A percentile compares a stretch with the other conserved stretches of the same genome.
phyloP scores from a whole-genome alignment of 2,113 vertebrate species.

The Mus spicilegus region DNA sequence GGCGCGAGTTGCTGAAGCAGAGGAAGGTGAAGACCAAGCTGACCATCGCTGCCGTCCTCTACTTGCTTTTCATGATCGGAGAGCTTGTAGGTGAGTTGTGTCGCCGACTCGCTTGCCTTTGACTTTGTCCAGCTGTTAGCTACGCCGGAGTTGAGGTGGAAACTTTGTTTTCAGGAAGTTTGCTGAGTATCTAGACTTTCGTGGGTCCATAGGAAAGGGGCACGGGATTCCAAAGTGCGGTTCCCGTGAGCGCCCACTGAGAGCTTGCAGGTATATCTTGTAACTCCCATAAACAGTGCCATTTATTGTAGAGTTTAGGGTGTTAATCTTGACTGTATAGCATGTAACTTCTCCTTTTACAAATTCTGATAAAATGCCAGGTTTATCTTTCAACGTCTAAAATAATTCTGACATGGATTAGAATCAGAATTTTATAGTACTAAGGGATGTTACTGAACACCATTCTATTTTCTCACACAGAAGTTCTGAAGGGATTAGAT shows the following conservation, averaged over 20 bases:
- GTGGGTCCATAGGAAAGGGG: neutral
- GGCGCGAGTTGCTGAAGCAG: slow-evolving; percentile 87
- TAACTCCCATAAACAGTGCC: neutral
- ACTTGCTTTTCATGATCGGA: slow-evolving; percentile 95
- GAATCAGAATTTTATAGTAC: neutral
- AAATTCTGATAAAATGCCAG: neutral
- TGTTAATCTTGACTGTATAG: neutral
- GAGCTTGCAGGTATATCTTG: neutral
- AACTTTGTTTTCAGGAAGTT: slow-evolving; percentile 31
- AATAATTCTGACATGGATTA: slow-evolving; percentile 28
- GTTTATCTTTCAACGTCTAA: slow-evolving; percentile 22
- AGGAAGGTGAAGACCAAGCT: slow-evolving; percentile 91
- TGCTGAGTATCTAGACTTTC: neutral
- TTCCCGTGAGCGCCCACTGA: neutral
- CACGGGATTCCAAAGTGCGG: slow-evolving; percentile 53
- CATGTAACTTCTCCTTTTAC: slow-evolving; percentile 36
- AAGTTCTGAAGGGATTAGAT: neutral
- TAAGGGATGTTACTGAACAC: neutral
- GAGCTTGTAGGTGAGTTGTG: slow-evolving; percentile 94
- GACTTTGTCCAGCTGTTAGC: neutral
- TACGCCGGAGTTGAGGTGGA: neutral
- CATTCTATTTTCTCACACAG: neutral
- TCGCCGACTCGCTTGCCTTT: neutral
- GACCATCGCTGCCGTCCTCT: slow-evolving; percentile 91
- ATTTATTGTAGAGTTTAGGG: neutral